Percentiles rank a stretch among this genome's conserved stretches.
phyloP scores from a whole-genome alignment of 2,113 vertebrate genomes.

The Odontesthes bonariensis region DNA sequence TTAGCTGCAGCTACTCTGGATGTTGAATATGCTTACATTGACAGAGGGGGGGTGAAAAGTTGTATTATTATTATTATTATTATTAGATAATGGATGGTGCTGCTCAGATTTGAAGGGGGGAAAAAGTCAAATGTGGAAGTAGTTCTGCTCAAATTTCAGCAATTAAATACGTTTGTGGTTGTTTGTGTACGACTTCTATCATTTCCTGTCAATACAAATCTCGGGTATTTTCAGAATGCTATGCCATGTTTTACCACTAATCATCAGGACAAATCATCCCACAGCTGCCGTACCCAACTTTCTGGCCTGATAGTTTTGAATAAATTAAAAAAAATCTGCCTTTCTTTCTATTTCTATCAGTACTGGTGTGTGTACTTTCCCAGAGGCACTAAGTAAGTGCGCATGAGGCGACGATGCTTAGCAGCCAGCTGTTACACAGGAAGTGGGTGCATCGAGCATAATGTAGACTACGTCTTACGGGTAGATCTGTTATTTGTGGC shows the following conservation, averaged over 20 bases:
- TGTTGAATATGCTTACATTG: neutral
- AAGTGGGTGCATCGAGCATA: conserved; percentile 20
- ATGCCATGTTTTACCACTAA: neutral
- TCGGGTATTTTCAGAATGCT: no score
- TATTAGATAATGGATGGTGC: no score
- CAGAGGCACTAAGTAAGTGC: conserved; percentile 5
- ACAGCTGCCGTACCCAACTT: neutral
- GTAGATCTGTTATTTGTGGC: neutral
- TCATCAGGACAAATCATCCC: neutral
- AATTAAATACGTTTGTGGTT: no score
- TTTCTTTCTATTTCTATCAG: neutral
- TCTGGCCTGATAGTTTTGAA: no score
- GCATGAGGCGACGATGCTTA: neutral
- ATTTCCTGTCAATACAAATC: conserved; percentile 1
- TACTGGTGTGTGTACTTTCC: neutral
- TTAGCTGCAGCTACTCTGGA: neutral
- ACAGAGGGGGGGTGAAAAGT: no score
- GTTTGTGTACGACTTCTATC: neutral
- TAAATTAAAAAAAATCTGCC: no score
- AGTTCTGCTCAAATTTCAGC: no score
- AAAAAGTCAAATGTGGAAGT: neutral
- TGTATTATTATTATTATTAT: no score
- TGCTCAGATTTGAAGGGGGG: no score
- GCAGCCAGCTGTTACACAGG: conserved; percentile 38
- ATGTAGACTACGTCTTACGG: neutral